Base-by-base conservation (phyloP, 1,140 invertebrate genomes). In the Drosophila takahashii region DNA sequence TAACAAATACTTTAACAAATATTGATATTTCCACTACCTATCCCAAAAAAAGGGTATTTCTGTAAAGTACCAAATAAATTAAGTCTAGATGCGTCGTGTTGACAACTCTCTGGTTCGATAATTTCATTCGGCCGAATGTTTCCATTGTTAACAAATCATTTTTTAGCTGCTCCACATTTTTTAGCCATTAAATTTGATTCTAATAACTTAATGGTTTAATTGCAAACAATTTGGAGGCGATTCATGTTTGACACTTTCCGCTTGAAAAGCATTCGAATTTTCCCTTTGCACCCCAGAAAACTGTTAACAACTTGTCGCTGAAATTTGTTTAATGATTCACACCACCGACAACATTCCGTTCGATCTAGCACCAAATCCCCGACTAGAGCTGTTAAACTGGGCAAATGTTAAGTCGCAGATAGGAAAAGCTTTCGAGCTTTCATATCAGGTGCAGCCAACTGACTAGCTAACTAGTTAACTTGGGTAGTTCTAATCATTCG, bases 201-300 rank as follows among this genome's bases (percentile, higher is more conserved):
- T 86, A 91, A 91, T 77, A 91, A 86, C 79, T 90, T 91, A 91
- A 91, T 91, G 34, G 79, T 87, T 84, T 87, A 87, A 86, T 83
- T 81, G 79, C 41, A 26, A 48, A 67, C 41, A 48, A 67, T 77
- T 77, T 58, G 29, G 18, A 18, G 73, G 16, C 18, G 22, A 34
- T 56, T 53, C 52, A 32, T 36, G 51, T 47, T 69, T 77, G 45
- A 77, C 62, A 77, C 81, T 85, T 83, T 79, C 65, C 77, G 77
- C 80, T 62, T 79, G 64, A 48, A 39, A 29, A 42, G 32, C 41
- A 27, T 8, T 34, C 9, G 29, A 15, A 52, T 18, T 62, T 22
- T 29, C 36, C 37, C 18, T 9, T n/a, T 32, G 15, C 61, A 47
- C 39, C 53, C 34, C 22, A 10, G 3, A 27, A 37, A 64, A 51